Evolutionary conservation across 35 echinoderm and acorn worm genomes (phyloP).

Genomic region (Strongylocentrotus purpuratus): DNA sequence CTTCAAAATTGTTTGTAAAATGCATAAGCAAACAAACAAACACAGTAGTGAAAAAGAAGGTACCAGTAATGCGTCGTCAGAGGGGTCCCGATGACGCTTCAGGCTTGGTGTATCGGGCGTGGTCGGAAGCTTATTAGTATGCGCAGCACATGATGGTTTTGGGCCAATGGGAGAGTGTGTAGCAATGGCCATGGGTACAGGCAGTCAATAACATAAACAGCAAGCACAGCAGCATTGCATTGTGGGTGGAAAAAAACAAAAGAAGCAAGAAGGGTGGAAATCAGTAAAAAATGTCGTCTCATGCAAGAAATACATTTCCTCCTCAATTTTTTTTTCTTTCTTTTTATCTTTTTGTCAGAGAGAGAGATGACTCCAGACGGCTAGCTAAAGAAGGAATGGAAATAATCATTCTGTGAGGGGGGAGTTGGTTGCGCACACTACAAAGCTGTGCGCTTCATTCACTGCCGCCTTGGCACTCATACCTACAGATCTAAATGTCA

Average conservation of each 20-base stretch:
- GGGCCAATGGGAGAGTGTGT: slow-evolving; percentile 99
- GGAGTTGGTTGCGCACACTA: not conserved
- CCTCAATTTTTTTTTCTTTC: not conserved
- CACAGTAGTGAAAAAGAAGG: slow-evolving; percentile 63
- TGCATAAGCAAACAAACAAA: slow-evolving; percentile 54
- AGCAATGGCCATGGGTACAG: slow-evolving; percentile 97
- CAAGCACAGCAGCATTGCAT: slow-evolving; percentile 99
- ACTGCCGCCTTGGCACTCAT: not conserved
- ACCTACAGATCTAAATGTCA: not conserved
- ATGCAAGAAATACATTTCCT: slow-evolving; percentile 72
- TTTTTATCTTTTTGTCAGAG: not conserved
- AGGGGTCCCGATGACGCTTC: slow-evolving; percentile 90
- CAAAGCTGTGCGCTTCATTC: not conserved
- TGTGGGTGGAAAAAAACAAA: slow-evolving; percentile 97
- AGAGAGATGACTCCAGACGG: not conserved
- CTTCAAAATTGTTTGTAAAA: slow-evolving; percentile 43
- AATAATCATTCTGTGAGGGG: not conserved
- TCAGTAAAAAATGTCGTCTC: slow-evolving; percentile 82
- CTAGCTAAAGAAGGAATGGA: not conserved
- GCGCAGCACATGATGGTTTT: slow-evolving; percentile 99
- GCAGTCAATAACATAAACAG: slow-evolving; percentile 99
- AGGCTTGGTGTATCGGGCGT: slow-evolving; percentile 86
- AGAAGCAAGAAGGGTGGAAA: slow-evolving; percentile 96
- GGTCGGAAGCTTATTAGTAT: slow-evolving; percentile 99
- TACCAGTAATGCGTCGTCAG: slow-evolving; percentile 98